Conservation (phyloP, 2,113 vertebrate genomes). For the Vanacampus margaritifer region DNA sequence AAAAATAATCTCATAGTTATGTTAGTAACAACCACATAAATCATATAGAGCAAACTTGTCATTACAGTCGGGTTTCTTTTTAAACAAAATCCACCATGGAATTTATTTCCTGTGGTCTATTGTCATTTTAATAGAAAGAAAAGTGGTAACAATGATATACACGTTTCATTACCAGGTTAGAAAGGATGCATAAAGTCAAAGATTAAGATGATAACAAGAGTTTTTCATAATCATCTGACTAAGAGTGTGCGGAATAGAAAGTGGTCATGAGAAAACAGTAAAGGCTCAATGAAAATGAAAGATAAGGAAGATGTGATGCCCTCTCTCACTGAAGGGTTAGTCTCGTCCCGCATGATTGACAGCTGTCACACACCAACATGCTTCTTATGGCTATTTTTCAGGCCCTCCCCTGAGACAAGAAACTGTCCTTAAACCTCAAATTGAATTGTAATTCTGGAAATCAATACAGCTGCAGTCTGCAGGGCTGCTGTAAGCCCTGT, state of each 20-base stretch:
- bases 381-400: conserved; percentile 16
- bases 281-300: conserved; percentile 28
- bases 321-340: conserved; percentile 19
- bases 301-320: conserved; percentile 12
- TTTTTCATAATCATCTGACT: conserved; percentile 31
- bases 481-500: conserved; percentile 36
- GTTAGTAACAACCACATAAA: too few relatives aligned
- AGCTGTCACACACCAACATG: conserved; percentile 37
- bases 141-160: too few relatives aligned
- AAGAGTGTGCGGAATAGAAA: conserved; percentile 28
- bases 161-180: too few relatives aligned
- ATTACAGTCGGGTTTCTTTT: too few relatives aligned
- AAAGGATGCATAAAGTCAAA: conserved; percentile 11
- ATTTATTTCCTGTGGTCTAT: too few relatives aligned
- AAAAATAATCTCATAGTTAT: too few relatives aligned
- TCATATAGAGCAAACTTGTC: too few relatives aligned
- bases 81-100: too few relatives aligned
- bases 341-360: conserved; percentile 47
- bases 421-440: conserved; percentile 21
- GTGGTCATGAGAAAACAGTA: conserved; percentile 23
- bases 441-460: conserved; percentile 55
- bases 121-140: too few relatives aligned
- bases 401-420: conserved; percentile 13
- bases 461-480: conserved; percentile 36
- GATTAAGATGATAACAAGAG: too few relatives aligned